These are phyloP conservation scores for Anoplopoma fimbria DNA, from an alignment of 2,113 vertebrate species.

Conservation along the genomic window DNA sequence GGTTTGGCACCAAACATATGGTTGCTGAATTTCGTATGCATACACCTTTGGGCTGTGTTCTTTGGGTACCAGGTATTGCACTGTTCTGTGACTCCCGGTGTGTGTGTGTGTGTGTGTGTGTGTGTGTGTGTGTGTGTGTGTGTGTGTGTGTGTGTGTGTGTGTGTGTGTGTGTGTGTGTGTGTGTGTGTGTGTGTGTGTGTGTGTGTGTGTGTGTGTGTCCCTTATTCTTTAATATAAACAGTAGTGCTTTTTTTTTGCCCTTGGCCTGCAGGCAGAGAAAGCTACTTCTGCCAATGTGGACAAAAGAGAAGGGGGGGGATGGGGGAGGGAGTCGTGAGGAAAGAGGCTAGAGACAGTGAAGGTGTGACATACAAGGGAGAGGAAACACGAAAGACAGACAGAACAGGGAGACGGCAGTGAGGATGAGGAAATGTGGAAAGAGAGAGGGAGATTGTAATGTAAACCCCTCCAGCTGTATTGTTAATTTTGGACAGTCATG, in stretches of 20 bases:
- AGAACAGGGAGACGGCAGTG: conserved; percentile 30
- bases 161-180: conserved; percentile 2
- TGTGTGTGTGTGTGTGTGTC: not conserved
- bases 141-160: not conserved
- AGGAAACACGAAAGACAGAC: conserved; percentile 32
- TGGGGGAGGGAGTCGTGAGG: conserved; percentile 5
- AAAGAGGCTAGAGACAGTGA: conserved; percentile 21
- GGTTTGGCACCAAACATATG: conserved; percentile 57
- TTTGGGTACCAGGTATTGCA: conserved; percentile 48
- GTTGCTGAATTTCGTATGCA: conserved; percentile 61
- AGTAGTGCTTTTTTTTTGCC: conserved; percentile 52
- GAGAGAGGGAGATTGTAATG: conserved; percentile 62
- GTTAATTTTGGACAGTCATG: conserved; percentile 79
- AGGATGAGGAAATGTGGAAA: conserved; percentile 27
- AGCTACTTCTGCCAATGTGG: conserved; percentile 46
- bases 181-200: not conserved
- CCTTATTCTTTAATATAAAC: conserved; percentile 60
- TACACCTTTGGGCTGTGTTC: conserved; percentile 60
- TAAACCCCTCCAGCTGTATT: conserved; percentile 70
- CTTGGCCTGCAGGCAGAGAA: conserved; percentile 61
- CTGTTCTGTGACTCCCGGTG: conserved; percentile 28
- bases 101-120: conserved; percentile 1
- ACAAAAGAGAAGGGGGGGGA: conserved; percentile 6
- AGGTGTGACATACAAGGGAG: conserved; percentile 28
- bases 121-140: not conserved